These are phyloP conservation scores for Andrena minutula DNA, from an alignment of 2,888 invertebrate species.

Conservation along the genomic window DNA sequence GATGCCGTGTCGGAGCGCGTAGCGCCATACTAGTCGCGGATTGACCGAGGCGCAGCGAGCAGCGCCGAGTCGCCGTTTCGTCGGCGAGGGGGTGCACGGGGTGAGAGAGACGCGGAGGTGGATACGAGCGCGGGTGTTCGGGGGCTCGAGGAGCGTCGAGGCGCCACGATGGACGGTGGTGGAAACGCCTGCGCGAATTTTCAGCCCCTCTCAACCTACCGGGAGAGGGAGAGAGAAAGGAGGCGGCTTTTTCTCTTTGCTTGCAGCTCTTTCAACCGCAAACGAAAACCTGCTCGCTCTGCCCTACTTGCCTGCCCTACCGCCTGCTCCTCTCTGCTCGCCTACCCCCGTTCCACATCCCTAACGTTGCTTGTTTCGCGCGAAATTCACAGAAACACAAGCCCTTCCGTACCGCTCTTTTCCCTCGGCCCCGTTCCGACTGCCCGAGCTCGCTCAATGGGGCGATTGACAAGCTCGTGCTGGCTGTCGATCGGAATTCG, in stretches of 20 bases:
- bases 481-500: conserved; percentile 15
- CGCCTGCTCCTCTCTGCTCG: neutral
- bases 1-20: conserved; percentile 79
- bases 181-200: conserved; percentile 73
- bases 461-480: conserved; percentile 7
- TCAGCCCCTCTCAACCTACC: conserved; percentile 63
- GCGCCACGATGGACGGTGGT: conserved; percentile 71
- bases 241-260: conserved; percentile 48
- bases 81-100: conserved; percentile 61
- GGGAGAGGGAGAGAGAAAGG: neutral
- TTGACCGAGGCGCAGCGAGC: conserved; percentile 82
- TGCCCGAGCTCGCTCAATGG: neutral
- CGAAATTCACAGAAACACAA: conserved; percentile 13
- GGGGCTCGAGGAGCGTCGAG: conserved; percentile 58
- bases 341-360: neutral
- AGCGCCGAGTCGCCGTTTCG: conserved; percentile 73
- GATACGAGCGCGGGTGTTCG: conserved; percentile 54
- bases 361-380: neutral
- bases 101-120: conserved; percentile 47
- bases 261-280: conserved; percentile 61
- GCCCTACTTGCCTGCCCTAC: conserved; percentile 47
- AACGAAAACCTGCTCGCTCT: conserved; percentile 58
- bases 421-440: conserved; percentile 17
- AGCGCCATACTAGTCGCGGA: conserved; percentile 83
- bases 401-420: neutral